Base-by-base conservation (phyloP, 1,140 invertebrate genomes). In the Aphaenogaster rudis region DNA sequence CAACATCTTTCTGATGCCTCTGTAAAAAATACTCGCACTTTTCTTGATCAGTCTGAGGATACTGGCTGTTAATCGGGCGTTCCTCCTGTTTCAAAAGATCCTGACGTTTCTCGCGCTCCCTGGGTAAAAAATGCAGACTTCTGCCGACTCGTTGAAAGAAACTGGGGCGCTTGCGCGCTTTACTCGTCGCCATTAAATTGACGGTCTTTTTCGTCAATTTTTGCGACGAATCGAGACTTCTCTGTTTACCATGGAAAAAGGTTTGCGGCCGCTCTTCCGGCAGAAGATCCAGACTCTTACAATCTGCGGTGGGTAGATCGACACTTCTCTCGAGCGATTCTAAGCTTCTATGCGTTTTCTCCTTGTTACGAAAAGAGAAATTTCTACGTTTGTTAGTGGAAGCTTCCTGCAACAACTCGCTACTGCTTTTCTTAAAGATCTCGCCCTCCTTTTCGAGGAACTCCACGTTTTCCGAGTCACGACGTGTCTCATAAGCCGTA, bases 11-110 rank as follows among this genome's bases (percentile, higher is more conserved):
- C 36, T 88, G 72, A 3, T 87, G 74, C 50, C 79, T 91, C 21
- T 86, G 86, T 88, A 93, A 92, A 91, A 94, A 94, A 87, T 93
- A 91, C 28, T 94, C 92, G 86, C 92, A 94, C 57, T 94, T 94
- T 52, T 94, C 93, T 8, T 88, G 86, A 15, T 88, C 88, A 0
- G 88, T 92, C 36, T 88, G 86, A 3, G 86, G 88, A 64, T 78
- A 81, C 74, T 90, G 57, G 74, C 54, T 59, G 36, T 90, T 79
- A 84, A 74, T 89, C 33, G 39, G 87, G 17, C 67, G 39, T 13
- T 90, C 82, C 21, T 87, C 84, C 7, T 54, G 86, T 61, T 64
- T 92, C 39, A 86, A 36, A 52, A 86, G 64, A 59, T 91, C 52
- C 74, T 91, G 87, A 76, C 63, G 82, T 42, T 86, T 90, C 63